Evolutionary conservation across 2,797 vertebrate genomes (phyloP).

Genomic region (Leuciscus waleckii): DNA sequence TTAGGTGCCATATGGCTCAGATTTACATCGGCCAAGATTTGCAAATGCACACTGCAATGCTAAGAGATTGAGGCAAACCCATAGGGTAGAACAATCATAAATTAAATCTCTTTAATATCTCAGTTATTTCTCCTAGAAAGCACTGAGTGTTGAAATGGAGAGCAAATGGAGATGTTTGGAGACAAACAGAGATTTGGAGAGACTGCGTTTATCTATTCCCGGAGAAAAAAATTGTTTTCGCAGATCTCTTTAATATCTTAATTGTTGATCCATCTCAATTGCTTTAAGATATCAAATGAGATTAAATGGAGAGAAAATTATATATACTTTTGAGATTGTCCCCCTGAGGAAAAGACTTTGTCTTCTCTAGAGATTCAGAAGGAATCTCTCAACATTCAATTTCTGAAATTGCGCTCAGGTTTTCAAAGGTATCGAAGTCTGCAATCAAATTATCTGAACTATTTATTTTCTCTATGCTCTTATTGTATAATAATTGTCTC

Average conservation of each 20-base stretch:
- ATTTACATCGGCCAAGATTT: conserved; percentile 28
- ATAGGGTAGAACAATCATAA: conserved; percentile 8
- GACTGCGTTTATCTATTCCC: background rate
- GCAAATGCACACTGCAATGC: background rate
- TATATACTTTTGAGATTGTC: background rate
- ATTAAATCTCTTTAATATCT: conserved; percentile 4
- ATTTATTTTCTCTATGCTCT: background rate
- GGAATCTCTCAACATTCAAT: background rate
- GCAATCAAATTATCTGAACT: background rate
- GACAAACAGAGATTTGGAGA: background rate
- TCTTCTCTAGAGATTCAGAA: background rate
- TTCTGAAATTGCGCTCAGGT: background rate
- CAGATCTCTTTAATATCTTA: background rate
- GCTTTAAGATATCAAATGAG: background rate
- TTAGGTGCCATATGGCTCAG: conserved; percentile 20
- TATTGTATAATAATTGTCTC: background rate
- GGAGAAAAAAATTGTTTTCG: background rate
- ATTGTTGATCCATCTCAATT: conserved; percentile 3
- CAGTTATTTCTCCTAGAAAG: background rate
- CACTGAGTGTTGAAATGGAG: background rate
- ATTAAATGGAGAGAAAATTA: background rate
- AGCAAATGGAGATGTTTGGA: background rate
- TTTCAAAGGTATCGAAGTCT: background rate
- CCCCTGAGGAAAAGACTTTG: background rate
- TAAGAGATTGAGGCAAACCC: background rate